Evolutionary conservation across 2,113 vertebrate genomes (phyloP).

Genomic region (Aegypius monachus): DNA sequence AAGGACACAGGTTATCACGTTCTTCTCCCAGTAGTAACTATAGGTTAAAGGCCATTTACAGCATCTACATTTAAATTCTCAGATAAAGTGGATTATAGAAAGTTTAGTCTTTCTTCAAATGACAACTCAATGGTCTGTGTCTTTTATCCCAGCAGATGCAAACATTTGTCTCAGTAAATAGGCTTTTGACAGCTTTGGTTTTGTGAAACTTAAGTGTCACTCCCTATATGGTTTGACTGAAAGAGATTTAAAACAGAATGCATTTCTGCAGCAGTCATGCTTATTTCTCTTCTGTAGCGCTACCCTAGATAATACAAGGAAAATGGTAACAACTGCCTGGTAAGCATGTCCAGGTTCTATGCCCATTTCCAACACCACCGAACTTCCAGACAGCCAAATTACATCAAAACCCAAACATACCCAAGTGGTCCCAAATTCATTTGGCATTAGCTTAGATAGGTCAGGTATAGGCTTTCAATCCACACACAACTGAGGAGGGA

Average conservation of each 20-base stretch:
- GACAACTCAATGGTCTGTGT: background rate
- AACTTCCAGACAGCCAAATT: background rate
- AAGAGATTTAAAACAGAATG: background rate
- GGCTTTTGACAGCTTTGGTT: background rate
- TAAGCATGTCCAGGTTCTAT: background rate
- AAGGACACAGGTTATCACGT: background rate
- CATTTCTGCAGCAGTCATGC: background rate
- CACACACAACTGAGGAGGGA: background rate
- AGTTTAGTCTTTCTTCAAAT: background rate
- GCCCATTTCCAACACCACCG: background rate
- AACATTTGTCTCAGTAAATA: background rate
- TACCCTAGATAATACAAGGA: background rate
- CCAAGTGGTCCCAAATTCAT: background rate
- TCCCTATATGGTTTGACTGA: background rate
- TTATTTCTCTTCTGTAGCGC: background rate
- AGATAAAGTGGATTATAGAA: background rate
- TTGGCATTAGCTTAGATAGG: background rate
- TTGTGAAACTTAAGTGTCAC: background rate
- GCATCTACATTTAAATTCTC: constrained; percentile 1
- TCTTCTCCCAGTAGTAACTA: background rate
- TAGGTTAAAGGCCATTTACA: background rate
- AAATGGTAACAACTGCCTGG: background rate
- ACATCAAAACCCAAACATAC: background rate
- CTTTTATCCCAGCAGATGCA: background rate
- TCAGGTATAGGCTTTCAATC: background rate